Evolutionary conservation across 2,888 invertebrate species (phyloP), one percentile per base, ranked within the genome.

Genomic region (Asteroscopus sphinx): DNA sequence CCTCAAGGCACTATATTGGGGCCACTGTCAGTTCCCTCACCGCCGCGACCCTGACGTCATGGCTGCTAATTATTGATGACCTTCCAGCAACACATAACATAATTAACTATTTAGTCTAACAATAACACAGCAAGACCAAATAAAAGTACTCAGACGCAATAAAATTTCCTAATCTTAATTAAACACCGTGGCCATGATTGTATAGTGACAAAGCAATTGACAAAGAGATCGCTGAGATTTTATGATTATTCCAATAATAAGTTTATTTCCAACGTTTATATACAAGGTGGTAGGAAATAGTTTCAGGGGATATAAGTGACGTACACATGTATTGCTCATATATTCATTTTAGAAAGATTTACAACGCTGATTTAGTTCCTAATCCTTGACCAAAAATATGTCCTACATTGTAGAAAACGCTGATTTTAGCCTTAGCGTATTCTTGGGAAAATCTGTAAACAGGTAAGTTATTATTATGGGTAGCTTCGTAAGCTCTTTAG

Each of bases 71-170:
- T 32, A 44, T 13, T 8, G 12, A 4, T 25, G 52, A 45, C 73
- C 64, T 62, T 62, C 41, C 26, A 25, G 1, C 16, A n/a, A 11
- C 33, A 12, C 26, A 52, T n/a, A 40, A 37, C 21, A 67, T 54
- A 68, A 49, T 58, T 49, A 61, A 45, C 51, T 48, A 41, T 61
- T 73, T 35, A 55, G 13, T 52, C 2, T 32, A 49, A 52, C 63
- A 68, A 73, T 62, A 40, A 47, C 33, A 47, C n/a, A 12, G n/a
- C 41, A 17, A 33, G 42, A 39, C 30, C 35, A 33, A 71, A 44
- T 51, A 37, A 42, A 47, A 17, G 2, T 32, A 45, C 39, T 45
- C 11, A 5, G 11, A 11, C 15, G 15, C 26, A 41, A 21, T 36
- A 32, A 26, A 12, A 30, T 48, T 9, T 42, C 39, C 13, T 57